Conservation (phyloP, 35 echinoderm and acorn worm species). For the Amphiura filiformis region DNA sequence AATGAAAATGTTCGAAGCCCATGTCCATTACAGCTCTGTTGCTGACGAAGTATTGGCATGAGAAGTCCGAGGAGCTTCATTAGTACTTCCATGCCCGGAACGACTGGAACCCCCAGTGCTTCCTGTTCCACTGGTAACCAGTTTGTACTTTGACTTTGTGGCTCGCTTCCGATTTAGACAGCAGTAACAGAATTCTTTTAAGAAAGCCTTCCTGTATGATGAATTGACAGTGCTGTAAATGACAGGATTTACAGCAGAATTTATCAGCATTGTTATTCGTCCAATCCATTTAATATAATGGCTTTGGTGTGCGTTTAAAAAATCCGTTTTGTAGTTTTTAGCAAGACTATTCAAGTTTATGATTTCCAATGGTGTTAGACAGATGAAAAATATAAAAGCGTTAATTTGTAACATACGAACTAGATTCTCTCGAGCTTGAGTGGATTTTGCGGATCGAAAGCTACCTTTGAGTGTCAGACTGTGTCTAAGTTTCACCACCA, state of each 20-base stretch:
- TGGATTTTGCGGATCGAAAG: neutral
- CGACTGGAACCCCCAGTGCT: no score
- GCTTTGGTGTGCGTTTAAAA: neutral
- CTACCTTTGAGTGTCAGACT: neutral
- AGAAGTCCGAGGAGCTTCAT: no score
- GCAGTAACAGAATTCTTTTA: neutral
- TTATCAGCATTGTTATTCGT: neutral
- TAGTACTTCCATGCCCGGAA: no score
- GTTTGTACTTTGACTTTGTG: neutral
- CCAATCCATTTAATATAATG: neutral
- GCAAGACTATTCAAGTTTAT: neutral
- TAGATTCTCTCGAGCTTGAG: neutral
- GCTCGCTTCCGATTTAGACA: neutral
- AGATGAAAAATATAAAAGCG: neutral
- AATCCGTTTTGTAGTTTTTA: neutral
- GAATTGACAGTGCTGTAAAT: neutral
- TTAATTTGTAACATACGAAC: slow-evolving; percentile 8
- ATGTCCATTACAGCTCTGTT: no score
- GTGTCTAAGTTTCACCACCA: neutral
- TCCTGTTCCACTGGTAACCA: neutral
- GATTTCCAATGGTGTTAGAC: neutral
- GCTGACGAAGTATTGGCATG: no score
- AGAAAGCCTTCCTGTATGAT: neutral
- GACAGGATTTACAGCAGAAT: neutral
- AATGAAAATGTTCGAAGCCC: no score